phyloP scores from a whole-genome alignment of 37 sponge, comb jelly and placozoan species.

The Diacarnus erythraeanus region DNA sequence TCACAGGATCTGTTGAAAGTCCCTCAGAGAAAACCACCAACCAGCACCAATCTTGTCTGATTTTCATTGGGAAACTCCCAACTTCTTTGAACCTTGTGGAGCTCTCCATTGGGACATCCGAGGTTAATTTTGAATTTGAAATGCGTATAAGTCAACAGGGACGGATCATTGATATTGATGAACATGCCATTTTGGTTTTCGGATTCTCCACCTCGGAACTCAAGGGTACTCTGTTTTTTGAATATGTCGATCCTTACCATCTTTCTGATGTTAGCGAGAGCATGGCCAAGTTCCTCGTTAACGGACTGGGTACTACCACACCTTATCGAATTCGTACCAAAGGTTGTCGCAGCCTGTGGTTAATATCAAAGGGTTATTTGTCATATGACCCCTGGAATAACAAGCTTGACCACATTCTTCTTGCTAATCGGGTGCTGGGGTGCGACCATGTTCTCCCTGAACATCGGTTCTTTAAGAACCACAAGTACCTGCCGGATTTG shows the following conservation, averaged over 20 bases:
- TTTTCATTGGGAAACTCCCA: constrained; percentile 34
- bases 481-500: constrained; percentile 30
- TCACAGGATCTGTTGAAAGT: not conserved
- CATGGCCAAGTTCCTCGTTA: constrained; percentile 25
- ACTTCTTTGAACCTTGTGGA: constrained; percentile 29
- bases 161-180: constrained; percentile 55
- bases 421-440: constrained; percentile 51
- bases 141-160: constrained; percentile 60
- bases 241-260: constrained; percentile 73
- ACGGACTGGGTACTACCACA: constrained; percentile 50
- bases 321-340: constrained; percentile 66
- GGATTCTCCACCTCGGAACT: constrained; percentile 54
- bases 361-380: constrained; percentile 56
- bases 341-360: constrained; percentile 53
- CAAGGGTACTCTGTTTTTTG: constrained; percentile 58
- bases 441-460: constrained; percentile 63
- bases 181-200: constrained; percentile 52
- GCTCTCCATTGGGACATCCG: constrained; percentile 40
- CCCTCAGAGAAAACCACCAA: not conserved
- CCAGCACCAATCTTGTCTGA: constrained; percentile 15
- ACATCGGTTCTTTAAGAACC: constrained; percentile 32
- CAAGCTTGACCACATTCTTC: constrained; percentile 67
- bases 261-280: constrained; percentile 37
- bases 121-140: constrained; percentile 54
- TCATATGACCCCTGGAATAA: constrained; percentile 82